Conservation (phyloP, 2,888 invertebrate species). For the Drepanosiphum platanoidis region DNA sequence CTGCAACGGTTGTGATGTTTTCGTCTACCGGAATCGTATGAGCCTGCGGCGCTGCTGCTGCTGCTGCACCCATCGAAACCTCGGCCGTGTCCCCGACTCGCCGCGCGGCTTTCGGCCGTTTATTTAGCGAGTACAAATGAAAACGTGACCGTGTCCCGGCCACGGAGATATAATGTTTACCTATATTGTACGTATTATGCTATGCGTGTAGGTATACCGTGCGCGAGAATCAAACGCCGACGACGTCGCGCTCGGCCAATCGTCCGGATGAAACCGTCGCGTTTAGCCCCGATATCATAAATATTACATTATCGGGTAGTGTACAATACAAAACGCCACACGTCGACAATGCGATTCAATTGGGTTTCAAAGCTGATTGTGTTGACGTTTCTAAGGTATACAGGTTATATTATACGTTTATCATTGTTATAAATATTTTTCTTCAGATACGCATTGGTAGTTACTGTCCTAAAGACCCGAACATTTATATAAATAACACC, state of each 20-base stretch:
- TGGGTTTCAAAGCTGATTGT: neutral
- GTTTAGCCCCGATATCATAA: neutral
- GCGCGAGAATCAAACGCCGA: neutral
- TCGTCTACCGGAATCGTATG: no score
- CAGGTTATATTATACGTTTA: neutral
- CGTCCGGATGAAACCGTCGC: neutral
- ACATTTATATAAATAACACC: no score
- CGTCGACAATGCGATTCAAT: neutral
- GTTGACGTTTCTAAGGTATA: neutral
- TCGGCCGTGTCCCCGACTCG: neutral
- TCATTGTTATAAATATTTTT: neutral
- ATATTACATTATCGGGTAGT: neutral
- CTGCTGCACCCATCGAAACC: no score
- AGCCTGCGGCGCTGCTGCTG: no score
- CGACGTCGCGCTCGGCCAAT: neutral
- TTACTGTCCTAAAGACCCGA: no score
- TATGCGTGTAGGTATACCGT: no score
- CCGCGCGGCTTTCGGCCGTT: slow-evolving; percentile 5
- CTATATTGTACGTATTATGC: neutral
- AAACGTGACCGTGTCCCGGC: slow-evolving; percentile 51
- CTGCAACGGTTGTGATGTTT: no score
- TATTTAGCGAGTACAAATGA: slow-evolving; percentile 56
- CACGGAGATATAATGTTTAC: slow-evolving; percentile 20
- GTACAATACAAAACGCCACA: neutral
- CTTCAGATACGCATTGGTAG: no score